Evolutionary conservation across 30 jellyfish, hydroid and myxozoan genomes (phyloP), one percentile per base, ranked within the genome.

Genomic region (Aurelia sp.): DNA sequence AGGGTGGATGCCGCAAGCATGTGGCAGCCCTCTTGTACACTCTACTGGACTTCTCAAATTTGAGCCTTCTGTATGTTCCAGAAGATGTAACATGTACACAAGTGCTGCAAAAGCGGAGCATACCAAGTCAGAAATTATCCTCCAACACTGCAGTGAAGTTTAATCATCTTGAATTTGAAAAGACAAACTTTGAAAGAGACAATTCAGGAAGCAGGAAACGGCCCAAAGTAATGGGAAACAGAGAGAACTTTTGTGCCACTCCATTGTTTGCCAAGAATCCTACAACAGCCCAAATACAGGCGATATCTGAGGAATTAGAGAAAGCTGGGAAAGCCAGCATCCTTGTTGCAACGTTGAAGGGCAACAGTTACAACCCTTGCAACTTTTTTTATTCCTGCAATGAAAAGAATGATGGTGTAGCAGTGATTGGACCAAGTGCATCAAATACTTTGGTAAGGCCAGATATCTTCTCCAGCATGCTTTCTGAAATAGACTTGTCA

Each of bases 1-100:
- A 78, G 62, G 89, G 82, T 19, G 89, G 89, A 40, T 60, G 78
- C 33, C 9, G 78, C 33, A 66, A 66, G 47, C 78, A 66, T 66
- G 78, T 66, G 3, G 78, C 73, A 16, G 89, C 79, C 23, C 73
- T 40, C 62, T 20, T 62, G 4, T 78, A 2, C 76, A 52, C 75
- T 59, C 53, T 75, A 13, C 12, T 75, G 50, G 86, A 75, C 47
- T 75, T n/a, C 44, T 22, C 55, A 6, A 75, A 57, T 57, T 59
- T 75, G 33, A 57, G 37, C 17, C 16, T 59, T 15, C 19, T 13
- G 57, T 33, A 18, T 57, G 44, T 75, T 13, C 86, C 86, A n/a
- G 75, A 75, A 17, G 86, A 75, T 51, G 17, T 75, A 18, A 75
- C 86, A 16, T 75, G 78, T 44, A 75, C 78, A 17, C 86, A 53